Conservation (phyloP, 1,140 invertebrate genomes). For the Caerostris darwini region DNA sequence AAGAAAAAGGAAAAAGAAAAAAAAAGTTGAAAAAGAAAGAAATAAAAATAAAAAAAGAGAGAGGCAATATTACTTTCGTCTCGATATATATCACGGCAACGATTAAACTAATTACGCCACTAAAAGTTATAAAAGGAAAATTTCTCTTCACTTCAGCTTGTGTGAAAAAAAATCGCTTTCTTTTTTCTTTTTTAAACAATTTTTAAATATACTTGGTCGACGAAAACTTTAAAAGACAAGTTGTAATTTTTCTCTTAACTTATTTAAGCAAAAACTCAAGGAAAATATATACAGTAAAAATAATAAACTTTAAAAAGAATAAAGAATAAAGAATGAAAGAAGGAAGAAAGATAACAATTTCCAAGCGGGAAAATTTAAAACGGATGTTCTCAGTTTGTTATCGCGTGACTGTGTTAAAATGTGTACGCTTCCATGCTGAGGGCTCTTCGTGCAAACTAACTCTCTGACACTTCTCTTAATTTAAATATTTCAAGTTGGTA, state of each 20-base stretch:
- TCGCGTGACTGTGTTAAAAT: constrained; percentile 25
- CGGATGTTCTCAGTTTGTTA: neutral
- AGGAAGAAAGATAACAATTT: neutral
- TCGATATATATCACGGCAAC: constrained; percentile 35
- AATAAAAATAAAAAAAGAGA: neutral
- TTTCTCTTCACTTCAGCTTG: neutral
- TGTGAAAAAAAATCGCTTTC: constrained; percentile 22
- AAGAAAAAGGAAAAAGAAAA: too few species aligned
- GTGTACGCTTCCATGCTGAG: neutral
- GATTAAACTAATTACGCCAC: constrained; percentile 52
- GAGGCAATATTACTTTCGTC: neutral
- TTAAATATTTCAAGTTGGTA: constrained; percentile 50
- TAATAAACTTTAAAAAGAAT: neutral
- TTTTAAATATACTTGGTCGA: constrained; percentile 11
- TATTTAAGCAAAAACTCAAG: neutral
- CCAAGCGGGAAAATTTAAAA: neutral
- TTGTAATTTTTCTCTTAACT: constrained; percentile 40
- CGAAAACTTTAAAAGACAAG: constrained; percentile 56
- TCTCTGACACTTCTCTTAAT: constrained; percentile 49
- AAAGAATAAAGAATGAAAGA: neutral
- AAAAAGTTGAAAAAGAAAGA: too few species aligned
- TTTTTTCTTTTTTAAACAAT: constrained; percentile 26
- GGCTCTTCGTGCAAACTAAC: neutral
- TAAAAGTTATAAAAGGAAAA: constrained; percentile 24
- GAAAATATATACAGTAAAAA: neutral